Evolutionary conservation across 2,113 vertebrate species (phyloP).

Genomic region (Hydrolagus affinis): DNA sequence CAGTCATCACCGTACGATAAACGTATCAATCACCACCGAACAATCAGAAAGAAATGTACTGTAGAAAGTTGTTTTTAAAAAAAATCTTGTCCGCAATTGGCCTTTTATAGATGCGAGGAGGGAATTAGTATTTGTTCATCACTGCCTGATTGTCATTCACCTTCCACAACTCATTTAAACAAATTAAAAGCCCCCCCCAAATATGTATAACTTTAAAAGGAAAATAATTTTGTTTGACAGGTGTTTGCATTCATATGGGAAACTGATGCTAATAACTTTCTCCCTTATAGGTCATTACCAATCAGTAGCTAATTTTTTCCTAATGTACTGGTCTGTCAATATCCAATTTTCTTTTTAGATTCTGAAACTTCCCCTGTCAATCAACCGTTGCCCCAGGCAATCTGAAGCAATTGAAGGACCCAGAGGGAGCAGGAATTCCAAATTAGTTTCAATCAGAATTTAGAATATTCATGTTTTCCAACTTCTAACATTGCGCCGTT

Average conservation of each 20-base stretch:
- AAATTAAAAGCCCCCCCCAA: constrained; percentile 52
- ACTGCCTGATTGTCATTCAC: constrained; percentile 56
- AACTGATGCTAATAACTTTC: constrained; percentile 60
- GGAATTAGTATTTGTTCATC: background rate
- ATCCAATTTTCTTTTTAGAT: constrained; percentile 66
- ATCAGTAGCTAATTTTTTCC: constrained; percentile 59
- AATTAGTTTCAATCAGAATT: constrained; percentile 98
- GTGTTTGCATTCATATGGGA: constrained; percentile 65
- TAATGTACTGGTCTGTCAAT: constrained; percentile 60
- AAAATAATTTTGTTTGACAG: constrained; percentile 60
- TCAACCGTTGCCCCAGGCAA: constrained; percentile 81
- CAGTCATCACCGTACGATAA: too few species aligned
- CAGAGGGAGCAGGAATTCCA: constrained; percentile 88
- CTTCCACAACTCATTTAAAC: constrained; percentile 68
- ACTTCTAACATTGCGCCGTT: constrained; percentile 87
- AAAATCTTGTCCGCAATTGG: background rate
- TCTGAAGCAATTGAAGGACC: constrained; percentile 96
- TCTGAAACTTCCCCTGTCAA: constrained; percentile 82
- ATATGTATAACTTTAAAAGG: constrained; percentile 37
- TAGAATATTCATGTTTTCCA: constrained; percentile 93
- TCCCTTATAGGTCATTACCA: constrained; percentile 64
- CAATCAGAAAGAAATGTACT: background rate
- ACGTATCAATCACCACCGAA: background rate
- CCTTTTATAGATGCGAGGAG: background rate
- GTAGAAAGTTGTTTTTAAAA: background rate